A percentile compares a stretch with the other conserved stretches of the same genome.
Evolutionary conservation across 2,888 invertebrate species (phyloP).

Genomic region (Furcula furcula): DNA sequence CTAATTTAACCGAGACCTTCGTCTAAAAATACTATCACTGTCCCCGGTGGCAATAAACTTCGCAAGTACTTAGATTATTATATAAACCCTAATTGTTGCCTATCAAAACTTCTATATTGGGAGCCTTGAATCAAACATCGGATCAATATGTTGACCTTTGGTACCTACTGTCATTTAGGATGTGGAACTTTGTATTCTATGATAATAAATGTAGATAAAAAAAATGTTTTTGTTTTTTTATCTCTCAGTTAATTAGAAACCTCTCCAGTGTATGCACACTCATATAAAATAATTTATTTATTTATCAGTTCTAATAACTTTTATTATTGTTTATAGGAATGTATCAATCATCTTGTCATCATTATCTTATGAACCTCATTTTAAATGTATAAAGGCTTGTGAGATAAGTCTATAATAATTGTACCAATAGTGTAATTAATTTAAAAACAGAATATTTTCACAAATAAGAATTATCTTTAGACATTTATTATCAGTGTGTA

Average conservation of each 20-base stretch:
- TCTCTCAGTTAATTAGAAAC: not conserved
- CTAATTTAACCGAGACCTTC: conserved; percentile 67
- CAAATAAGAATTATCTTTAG: too few species aligned
- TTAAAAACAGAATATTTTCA: too few species aligned
- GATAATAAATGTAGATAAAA: conserved; percentile 1
- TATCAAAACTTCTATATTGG: not conserved
- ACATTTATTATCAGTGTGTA: too few species aligned
- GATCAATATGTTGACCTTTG: conserved; percentile 40
- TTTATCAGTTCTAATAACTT: not conserved
- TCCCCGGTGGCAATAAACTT: conserved; percentile 33
- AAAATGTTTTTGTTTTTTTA: not conserved
- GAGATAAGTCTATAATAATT: too few species aligned
- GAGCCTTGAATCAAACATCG: conserved; percentile 11
- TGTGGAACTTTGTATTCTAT: conserved; percentile 3
- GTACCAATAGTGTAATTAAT: too few species aligned
- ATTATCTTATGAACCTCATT: too few species aligned
- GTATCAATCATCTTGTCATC: too few species aligned
- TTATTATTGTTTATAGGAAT: too few species aligned
- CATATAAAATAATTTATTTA: not conserved
- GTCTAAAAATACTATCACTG: conserved; percentile 64
- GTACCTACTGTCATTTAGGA: conserved; percentile 16
- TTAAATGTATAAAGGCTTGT: too few species aligned
- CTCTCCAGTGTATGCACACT: not conserved
- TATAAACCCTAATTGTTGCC: conserved; percentile 10
- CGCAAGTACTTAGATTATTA: conserved; percentile 19